Evolutionary conservation across 2,113 vertebrate species (phyloP), one percentile per base, ranked within the genome.

Genomic region (Xenopus laevis): DNA sequence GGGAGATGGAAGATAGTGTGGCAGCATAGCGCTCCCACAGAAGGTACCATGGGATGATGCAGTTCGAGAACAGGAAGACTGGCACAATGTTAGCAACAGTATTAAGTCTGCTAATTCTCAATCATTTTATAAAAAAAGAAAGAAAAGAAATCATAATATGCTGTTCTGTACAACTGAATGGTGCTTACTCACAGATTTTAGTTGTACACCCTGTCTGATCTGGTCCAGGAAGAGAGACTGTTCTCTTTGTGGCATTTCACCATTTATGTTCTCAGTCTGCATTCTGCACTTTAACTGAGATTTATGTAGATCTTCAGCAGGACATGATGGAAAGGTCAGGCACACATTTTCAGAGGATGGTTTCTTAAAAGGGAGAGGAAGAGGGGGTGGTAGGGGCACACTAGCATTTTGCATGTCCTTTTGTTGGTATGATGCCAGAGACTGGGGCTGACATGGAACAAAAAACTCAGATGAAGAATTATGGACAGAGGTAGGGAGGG

Each of bases 131-230:
- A n/a, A n/a, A n/a, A n/a, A n/a, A n/a, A n/a, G n/a, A n/a, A n/a
- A n/a, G n/a, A n/a, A n/a, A n/a, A n/a, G n/a, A n/a, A n/a, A 4
- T 7, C 33, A 40, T 40, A 40, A 7, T 40, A 40, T 40, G 8
- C 33, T 40, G 33, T 40, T 7, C 33, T 40, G 23, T 27, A 27
- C 23, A 27, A 27, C 23, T 27, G 23, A 27, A 27, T 27, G 23
- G 23, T 2, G 23, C 23, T 2, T 72, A 81, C 77, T 83, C 74
- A 72, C 81, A 17, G 64, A 53, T 63, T 78, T 81, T 18, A 81
- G 55, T 12, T 63, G n/a, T 10, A 74, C 13, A 4, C 77, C 79
- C 53, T 74, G 71, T 64, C 53, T 73, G n/a, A 81, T 79, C 64
- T 78, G 73, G 40, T 47, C 59, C 47, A 78, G 59, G 30, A 72